Evolutionary conservation across 1,140 invertebrate genomes (phyloP).

Genomic region (Danaus melanippus): DNA sequence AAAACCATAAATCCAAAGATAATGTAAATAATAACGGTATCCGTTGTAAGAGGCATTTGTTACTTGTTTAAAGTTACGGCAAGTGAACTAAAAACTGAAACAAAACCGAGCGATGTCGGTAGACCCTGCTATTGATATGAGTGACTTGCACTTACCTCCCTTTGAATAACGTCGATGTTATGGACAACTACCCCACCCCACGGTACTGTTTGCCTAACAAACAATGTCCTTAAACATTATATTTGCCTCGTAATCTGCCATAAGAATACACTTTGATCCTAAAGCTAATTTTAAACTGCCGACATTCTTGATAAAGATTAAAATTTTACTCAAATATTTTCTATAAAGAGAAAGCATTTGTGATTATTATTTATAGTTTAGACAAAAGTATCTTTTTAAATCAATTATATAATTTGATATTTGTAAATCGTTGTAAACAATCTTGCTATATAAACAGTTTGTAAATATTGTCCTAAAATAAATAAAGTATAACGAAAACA

Average conservation of each 20-base stretch:
- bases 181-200: slow-evolving; percentile 43
- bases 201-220: slow-evolving; percentile 48
- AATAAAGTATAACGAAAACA: too few relatives aligned
- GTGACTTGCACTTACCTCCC: slow-evolving; percentile 66
- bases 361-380: too few relatives aligned
- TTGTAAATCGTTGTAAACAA: too few relatives aligned
- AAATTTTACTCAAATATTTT: too few relatives aligned
- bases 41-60: slow-evolving; percentile 10
- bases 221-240: slow-evolving; percentile 55
- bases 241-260: slow-evolving; percentile 42
- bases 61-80: slow-evolving; percentile 26
- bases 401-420: too few relatives aligned
- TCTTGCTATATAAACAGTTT: too few relatives aligned
- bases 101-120: slow-evolving; percentile 45
- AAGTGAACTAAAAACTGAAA: slow-evolving; percentile 58
- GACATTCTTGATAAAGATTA: background rate
- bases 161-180: slow-evolving; percentile 43
- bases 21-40: too few relatives aligned
- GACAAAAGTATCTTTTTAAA: too few relatives aligned
- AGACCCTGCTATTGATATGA: slow-evolving; percentile 63
- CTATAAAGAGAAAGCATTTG: too few relatives aligned
- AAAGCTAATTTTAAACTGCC: slow-evolving; percentile 13
- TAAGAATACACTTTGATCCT: slow-evolving; percentile 16
- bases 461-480: too few relatives aligned
- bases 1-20: too few relatives aligned